Conservation (phyloP, 2,797 vertebrate genomes). For the Etheostoma perlongum region DNA sequence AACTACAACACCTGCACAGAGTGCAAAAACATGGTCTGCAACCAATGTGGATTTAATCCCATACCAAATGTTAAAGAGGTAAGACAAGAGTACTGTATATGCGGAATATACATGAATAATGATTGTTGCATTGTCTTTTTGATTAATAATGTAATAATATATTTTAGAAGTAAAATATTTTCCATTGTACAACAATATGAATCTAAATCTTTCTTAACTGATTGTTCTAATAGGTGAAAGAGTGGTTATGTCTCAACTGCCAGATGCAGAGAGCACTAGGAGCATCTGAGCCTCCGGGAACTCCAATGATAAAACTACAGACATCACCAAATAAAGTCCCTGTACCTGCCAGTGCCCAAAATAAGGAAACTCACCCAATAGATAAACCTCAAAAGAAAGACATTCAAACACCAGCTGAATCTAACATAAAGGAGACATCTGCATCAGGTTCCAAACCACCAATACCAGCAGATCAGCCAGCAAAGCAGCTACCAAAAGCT, state of each 20-base stretch:
- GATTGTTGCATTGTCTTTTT: neutral
- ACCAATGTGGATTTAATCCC: conserved; percentile 97
- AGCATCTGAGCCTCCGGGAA: conserved; percentile 84
- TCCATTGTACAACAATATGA: neutral
- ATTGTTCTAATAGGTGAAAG: conserved; percentile 65
- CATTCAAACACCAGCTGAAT: conserved; percentile 38
- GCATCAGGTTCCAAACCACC: conserved; percentile 58
- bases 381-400: conserved; percentile 64
- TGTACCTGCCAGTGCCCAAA: conserved; percentile 31
- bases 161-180: neutral
- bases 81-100: conserved; percentile 48
- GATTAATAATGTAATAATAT: neutral
- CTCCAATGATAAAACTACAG: conserved; percentile 75
- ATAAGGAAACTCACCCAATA: conserved; percentile 43
- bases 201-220: neutral
- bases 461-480: conserved; percentile 35
- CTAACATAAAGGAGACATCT: conserved; percentile 63
- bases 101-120: neutral
- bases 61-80: conserved; percentile 93
- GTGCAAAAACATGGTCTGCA: conserved; percentile 94
- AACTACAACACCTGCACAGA: conserved; percentile 94
- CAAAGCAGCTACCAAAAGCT: conserved; percentile 71
- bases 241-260: conserved; percentile 98
- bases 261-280: conserved; percentile 95
- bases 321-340: conserved; percentile 71